phyloP scores from a whole-genome alignment of 2,888 invertebrate genomes.

The Disparrhopalites patrizii region DNA sequence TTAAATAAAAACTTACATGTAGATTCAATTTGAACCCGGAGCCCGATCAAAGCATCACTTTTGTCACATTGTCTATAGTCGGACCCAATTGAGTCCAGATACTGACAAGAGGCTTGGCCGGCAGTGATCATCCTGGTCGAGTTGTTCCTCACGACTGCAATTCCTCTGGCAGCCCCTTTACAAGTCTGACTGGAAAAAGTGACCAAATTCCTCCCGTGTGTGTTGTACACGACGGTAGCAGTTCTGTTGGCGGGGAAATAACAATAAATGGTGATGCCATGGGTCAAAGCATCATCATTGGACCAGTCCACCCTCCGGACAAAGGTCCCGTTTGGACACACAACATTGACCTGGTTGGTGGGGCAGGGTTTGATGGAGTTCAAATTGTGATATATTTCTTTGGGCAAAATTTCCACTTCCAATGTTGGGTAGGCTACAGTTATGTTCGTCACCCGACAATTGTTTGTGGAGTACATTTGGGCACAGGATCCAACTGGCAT shows the following conservation, averaged over 20 bases:
- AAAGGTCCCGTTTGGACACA: neutral
- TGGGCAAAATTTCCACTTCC: neutral
- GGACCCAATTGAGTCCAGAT: neutral
- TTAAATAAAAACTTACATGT: neutral
- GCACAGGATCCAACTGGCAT: neutral
- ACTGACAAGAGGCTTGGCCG: neutral
- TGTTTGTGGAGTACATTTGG: neutral
- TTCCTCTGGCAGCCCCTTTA: neutral
- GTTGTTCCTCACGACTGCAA: neutral
- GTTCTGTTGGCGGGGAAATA: neutral
- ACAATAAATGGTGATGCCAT: neutral
- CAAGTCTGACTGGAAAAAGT: neutral
- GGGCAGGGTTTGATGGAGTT: neutral
- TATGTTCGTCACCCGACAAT: neutral
- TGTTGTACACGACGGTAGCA: neutral
- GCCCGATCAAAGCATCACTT: neutral
- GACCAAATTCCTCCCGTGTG: neutral
- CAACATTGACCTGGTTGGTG: neutral
- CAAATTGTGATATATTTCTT: neutral
- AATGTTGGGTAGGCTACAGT: neutral
- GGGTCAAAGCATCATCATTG: neutral
- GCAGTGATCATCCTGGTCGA: neutral
- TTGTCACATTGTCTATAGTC: neutral
- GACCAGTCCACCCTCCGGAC: neutral
- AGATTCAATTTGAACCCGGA: neutral